Evolutionary conservation across 1,140 invertebrate species (phyloP).

Genomic region (Lucilia sericata): DNA sequence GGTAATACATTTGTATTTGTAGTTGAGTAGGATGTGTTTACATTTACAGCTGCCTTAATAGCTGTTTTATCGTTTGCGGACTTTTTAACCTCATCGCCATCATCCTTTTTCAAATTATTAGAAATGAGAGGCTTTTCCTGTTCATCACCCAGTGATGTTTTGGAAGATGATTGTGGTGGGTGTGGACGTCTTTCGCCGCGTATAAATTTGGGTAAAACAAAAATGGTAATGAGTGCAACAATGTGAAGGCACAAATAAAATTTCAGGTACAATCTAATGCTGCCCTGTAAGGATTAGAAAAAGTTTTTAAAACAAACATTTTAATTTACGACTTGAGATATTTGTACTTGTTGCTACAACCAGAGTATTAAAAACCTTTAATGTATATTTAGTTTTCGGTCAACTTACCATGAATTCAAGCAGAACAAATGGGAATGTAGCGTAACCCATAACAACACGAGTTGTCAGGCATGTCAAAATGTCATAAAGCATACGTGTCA

Average conservation of each 20-base stretch:
- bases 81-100: conserved; percentile 40
- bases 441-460: conserved; percentile 85
- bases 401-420: conserved; percentile 77
- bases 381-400: too few relatives aligned
- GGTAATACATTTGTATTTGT: conserved; percentile 32
- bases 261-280: conserved; percentile 77
- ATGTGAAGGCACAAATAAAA: conserved; percentile 74
- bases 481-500: conserved; percentile 79
- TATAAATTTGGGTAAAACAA: conserved; percentile 69
- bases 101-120: conserved; percentile 53
- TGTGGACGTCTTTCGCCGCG: conserved; percentile 56
- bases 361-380: too few relatives aligned
- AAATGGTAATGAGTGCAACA: conserved; percentile 70
- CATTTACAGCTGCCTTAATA: neutral
- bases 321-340: too few relatives aligned
- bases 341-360: too few relatives aligned
- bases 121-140: conserved; percentile 43
- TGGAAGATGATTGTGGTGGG: conserved; percentile 31
- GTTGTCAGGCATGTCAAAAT: conserved; percentile 81
- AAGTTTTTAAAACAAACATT: neutral
- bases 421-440: conserved; percentile 90
- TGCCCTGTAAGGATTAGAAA: conserved; percentile 63
- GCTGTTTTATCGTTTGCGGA: neutral
- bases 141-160: conserved; percentile 20
- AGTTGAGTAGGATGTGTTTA: conserved; percentile 47